phyloP scores from a whole-genome alignment of 1,140 invertebrate species.

The Branchinecta lynchi region DNA sequence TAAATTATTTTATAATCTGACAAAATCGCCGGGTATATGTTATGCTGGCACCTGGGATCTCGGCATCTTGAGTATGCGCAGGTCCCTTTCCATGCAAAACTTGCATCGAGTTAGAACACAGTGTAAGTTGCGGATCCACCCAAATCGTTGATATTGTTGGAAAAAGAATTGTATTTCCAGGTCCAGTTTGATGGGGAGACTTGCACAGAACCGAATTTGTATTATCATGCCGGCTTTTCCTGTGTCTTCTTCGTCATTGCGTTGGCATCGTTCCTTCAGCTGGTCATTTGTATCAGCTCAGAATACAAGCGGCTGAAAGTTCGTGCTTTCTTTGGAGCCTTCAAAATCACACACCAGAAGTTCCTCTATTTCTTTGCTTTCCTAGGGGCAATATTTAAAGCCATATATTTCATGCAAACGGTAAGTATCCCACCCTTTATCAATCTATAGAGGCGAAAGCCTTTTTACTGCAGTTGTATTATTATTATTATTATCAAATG shows the following conservation, averaged over 20 bases:
- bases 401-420: conserved; percentile 75
- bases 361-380: conserved; percentile 76
- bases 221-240: conserved; percentile 54
- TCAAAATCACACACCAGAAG: conserved; percentile 77
- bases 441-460: no score
- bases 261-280: conserved; percentile 67
- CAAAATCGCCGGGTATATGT: no score
- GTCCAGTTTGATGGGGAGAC: conserved; percentile 48
- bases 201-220: conserved; percentile 44
- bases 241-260: conserved; percentile 65
- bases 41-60: no score
- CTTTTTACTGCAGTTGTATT: no score
- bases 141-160: no score
- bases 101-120: no score
- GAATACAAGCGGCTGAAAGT: conserved; percentile 68
- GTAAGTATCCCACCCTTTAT: conserved; percentile 35
- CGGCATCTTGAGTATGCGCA: no score
- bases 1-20: no score
- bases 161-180: conserved; percentile 31
- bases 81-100: no score
- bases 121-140: no score
- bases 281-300: conserved; percentile 61
- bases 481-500: no score
- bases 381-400: conserved; percentile 62
- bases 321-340: conserved; percentile 39